Evolutionary conservation across 2,888 invertebrate species (phyloP).

Genomic region (Dryobota labecula): DNA sequence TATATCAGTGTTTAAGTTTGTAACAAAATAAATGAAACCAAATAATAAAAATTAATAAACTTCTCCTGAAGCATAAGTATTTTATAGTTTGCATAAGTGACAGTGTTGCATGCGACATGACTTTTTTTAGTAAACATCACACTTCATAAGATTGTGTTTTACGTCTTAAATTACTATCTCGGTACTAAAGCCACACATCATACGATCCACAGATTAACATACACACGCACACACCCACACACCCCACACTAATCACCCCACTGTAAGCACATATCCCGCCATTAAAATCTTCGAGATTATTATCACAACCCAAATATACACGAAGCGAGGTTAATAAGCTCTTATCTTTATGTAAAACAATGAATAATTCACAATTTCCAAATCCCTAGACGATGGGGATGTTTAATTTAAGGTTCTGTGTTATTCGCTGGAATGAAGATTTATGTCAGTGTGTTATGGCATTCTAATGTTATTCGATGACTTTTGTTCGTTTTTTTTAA

Average conservation of each 20-base stretch:
- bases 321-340: conserved; percentile 39
- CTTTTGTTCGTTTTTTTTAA: not conserved
- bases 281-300: conserved; percentile 46
- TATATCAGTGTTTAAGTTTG: too few species aligned
- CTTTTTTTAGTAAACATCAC: too few species aligned
- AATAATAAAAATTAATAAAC: too few species aligned
- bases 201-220: not conserved
- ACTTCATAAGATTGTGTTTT: not conserved
- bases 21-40: too few species aligned
- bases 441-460: conserved; percentile 19
- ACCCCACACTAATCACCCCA: conserved; percentile 2
- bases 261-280: conserved; percentile 14
- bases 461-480: conserved; percentile 6
- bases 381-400: conserved; percentile 48
- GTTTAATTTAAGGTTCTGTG: conserved; percentile 53
- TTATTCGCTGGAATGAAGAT: conserved; percentile 35
- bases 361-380: conserved; percentile 60
- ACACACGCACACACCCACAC: not conserved
- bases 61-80: too few species aligned
- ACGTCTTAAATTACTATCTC: not conserved
- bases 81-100: too few species aligned
- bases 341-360: conserved; percentile 53
- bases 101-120: too few species aligned
- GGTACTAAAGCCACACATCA: not conserved
- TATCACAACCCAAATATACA: conserved; percentile 36